phyloP scores from a whole-genome alignment of 1,140 invertebrate species.

The Zophobas morio region DNA sequence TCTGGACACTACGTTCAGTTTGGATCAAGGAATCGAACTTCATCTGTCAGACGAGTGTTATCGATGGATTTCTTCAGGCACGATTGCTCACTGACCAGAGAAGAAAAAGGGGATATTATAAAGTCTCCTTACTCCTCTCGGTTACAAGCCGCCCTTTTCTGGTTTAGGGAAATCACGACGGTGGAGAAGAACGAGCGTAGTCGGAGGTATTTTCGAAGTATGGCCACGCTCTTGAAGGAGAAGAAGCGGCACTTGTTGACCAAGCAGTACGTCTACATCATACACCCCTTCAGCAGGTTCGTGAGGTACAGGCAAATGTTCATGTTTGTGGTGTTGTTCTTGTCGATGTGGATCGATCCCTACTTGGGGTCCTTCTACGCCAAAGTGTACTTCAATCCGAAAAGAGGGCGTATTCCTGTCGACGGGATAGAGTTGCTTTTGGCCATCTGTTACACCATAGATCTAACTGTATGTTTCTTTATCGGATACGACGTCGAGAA shows the following conservation, averaged over 20 bases:
- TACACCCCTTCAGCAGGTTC: constrained; percentile 5
- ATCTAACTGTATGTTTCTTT: neutral
- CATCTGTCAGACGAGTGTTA: no score
- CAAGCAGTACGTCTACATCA: neutral
- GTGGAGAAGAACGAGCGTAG: neutral
- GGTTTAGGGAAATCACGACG: neutral
- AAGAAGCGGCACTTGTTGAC: neutral
- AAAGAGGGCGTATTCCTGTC: no score
- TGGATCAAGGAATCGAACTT: no score
- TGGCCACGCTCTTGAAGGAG: neutral
- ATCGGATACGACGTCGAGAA: neutral
- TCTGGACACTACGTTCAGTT: no score
- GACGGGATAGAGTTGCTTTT: no score
- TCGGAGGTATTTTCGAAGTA: neutral
- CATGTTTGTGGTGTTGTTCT: neutral
- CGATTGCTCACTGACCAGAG: no score
- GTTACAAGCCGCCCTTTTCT: neutral
- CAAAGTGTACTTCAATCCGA: no score
- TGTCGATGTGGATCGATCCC: neutral
- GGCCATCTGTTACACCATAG: neutral
- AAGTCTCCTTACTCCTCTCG: neutral
- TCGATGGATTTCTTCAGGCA: no score
- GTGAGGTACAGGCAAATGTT: neutral
- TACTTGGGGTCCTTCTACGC: neutral
- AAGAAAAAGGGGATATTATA: no score